Percentiles rank a stretch among this genome's conserved stretches.
phyloP scores from a whole-genome alignment of 2,888 invertebrate genomes.

The Habroteleia sp. region DNA sequence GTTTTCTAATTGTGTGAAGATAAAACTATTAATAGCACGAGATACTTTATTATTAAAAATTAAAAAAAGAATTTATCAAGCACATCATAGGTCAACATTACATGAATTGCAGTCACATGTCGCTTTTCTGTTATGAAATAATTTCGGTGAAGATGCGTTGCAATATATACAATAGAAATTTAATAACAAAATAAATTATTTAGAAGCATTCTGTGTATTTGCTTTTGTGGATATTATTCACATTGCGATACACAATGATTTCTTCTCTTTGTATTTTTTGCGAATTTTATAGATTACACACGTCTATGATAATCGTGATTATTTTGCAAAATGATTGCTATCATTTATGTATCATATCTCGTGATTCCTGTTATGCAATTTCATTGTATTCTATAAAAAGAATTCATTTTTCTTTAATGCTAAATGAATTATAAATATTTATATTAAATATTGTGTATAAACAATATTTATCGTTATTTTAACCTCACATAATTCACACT shows the following conservation, averaged over 20 bases:
- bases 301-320: constrained; percentile 18
- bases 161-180: no score
- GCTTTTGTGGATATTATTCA: no score
- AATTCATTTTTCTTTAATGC: constrained; percentile 8
- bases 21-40: constrained; percentile 41
- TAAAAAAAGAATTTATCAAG: constrained; percentile 17
- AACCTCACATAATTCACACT: no score
- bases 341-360: constrained; percentile 14
- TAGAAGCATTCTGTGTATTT: no score
- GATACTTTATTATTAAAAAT: constrained; percentile 9
- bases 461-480: no score
- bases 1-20: constrained; percentile 23
- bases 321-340: constrained; percentile 24
- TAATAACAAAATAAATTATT: no score
- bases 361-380: constrained; percentile 20
- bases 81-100: no score
- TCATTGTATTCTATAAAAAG: no score
- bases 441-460: not conserved
- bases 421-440: constrained; percentile 5
- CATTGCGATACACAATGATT: not conserved
- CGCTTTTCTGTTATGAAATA: no score
- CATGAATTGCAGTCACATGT: no score
- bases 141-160: no score
- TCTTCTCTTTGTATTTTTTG: not conserved
- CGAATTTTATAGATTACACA: no score